Evolutionary conservation across 1,140 invertebrate species (phyloP), one percentile per base, ranked within the genome.

Genomic region (Trypoxylus dichotomus): DNA sequence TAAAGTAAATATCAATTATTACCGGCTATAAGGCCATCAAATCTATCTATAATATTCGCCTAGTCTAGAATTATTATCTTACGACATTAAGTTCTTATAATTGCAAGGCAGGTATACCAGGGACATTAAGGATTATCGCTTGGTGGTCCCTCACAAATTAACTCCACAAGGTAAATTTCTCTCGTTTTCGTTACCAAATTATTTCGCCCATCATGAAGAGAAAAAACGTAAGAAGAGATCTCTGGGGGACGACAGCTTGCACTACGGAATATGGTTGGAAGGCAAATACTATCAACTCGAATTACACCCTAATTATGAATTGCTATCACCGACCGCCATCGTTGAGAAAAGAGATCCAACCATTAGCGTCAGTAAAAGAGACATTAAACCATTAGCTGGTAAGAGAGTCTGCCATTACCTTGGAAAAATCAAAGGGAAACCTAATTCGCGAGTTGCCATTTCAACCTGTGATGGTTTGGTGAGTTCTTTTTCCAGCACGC

Each of bases 401-500:
- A 80, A 86, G 77, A 82, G 80, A 29, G 83, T 89, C 75, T 92
- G 91, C 79, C 89, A 91, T 83, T 91, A 89, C 79, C 85, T 85
- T 7, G 91, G 91, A 3, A 79, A 81, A 32, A 83, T 92, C 37
- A 83, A 85, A 63, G 89, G 87, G 43, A 83, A 88, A n/a, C 54
- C 79, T 0, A 78, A 85, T 58, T 91, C 90, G 0, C 85, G 83
- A 47, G 90, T 87, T 6, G 90, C 91, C 7, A 77, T 92, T n/a
- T 90, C 90, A 27, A 85, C 90, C 0, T 92, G 91, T 79, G 85
- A 91, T 71, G 91, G 91, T 29, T 85, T 92, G 87, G 91, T 92
- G 86, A 88, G 89, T 54, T 25, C 3, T 21, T 54, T 25, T 75
- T 54, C 3, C 11, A 27, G 54, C 7, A 54, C 21, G 25, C 5